Base-by-base conservation (phyloP, 23 tunicate species). In the Botrylloides violaceus region DNA sequence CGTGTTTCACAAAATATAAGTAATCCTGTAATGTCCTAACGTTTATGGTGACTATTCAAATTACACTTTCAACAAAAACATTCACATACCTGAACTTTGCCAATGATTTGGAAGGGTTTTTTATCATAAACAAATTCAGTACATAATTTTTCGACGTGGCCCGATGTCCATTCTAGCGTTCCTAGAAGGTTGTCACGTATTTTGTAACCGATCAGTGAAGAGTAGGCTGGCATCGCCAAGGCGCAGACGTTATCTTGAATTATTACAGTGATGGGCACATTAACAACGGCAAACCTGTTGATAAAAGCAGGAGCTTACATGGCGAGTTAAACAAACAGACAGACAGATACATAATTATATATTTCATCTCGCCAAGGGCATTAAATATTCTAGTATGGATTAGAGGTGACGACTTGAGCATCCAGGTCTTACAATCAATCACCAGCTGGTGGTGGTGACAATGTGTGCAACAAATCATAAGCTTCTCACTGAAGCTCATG, bases 281-380 rank as follows among this genome's bases (percentile, higher is more conserved):
- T 81, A 4, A 72, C 89, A 1, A 79, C n/a, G 9, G 86, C 90
- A 70, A 90, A 90, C 26, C 96, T 88, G 75, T 21, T n/a, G n/a
- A n/a, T n/a, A n/a, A n/a, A n/a, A n/a, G n/a, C n/a, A n/a, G n/a
- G n/a, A n/a, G n/a, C n/a, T n/a, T n/a, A n/a, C n/a, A n/a, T n/a
- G n/a, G n/a, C n/a, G n/a, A n/a, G n/a, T n/a, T n/a, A n/a, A n/a
- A n/a, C n/a, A n/a, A n/a, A n/a, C n/a, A n/a, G n/a, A n/a, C n/a
- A n/a, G n/a, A n/a, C n/a, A n/a, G n/a, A n/a, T n/a, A n/a, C n/a
- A n/a, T n/a, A n/a, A n/a, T n/a, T n/a, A n/a, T n/a, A n/a, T n/a
- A n/a, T n/a, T n/a, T n/a, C n/a, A n/a, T n/a, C n/a, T n/a, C n/a
- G n/a, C n/a, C n/a, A n/a, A n/a, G n/a, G n/a, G n/a, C n/a, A n/a